Evolutionary conservation across 2,113 vertebrate genomes (phyloP), one percentile per base, ranked within the genome.

Genomic region (Corythoichthys intestinalis): DNA sequence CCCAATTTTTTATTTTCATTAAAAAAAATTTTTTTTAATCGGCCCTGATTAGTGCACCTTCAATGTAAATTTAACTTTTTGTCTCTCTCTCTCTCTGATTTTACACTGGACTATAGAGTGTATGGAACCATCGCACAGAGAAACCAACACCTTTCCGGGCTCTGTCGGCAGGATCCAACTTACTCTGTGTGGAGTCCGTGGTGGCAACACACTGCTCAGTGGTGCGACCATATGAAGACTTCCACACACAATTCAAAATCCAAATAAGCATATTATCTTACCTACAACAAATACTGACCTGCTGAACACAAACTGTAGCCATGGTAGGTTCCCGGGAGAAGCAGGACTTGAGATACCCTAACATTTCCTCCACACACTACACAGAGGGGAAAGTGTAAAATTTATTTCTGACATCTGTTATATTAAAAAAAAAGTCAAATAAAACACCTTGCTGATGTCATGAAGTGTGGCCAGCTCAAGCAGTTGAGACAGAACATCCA

Each of bases 61-160:
- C 20, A 28, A 28, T 28, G 20, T 28, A 28, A 28, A 28, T 28
- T 28, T 28, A 28, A 28, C 20, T 28, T 28, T 28, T 28, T 28
- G 20, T 28, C 20, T 28, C 20, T 28, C 20, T 28, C 20, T 28
- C 20, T 28, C 20, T 28, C 20, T 1, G 20, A 28, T 28, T 28
- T 28, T 28, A 28, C 20, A 28, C 20, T 28, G 20, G 20, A 28
- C 20, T 14, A 41, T 35, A 41, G 28, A 15, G 69, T 97, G 95
- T 98, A 90, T 91, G 94, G 95, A 91, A 81, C 96, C 96, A 96
- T 98, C 95, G 96, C 95, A 97, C 95, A 97, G 95, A 88, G 86
- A 80, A 81, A 82, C 95, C 85, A 78, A 91, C 74, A 46, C 0
- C 95, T 98, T 82, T 92, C 89, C 91, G 93, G 95, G 87, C 79